These are phyloP conservation scores for Rotaria macrura DNA, from an alignment of 2,888 invertebrate species.

Conservation along the genomic window DNA sequence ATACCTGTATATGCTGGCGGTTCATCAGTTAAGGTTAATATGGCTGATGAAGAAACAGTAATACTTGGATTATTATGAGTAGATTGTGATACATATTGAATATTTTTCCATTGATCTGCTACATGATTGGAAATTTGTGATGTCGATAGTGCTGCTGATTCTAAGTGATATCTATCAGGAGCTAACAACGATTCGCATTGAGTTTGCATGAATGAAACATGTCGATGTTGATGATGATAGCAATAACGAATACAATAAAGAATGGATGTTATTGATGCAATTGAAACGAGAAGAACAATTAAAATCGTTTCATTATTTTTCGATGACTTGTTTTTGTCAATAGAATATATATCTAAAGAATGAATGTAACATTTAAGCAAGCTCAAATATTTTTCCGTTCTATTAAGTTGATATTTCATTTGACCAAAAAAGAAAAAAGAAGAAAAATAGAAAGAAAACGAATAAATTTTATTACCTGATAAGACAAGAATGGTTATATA, in stretches of 20 bases:
- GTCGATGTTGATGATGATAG: background rate
- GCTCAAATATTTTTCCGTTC: too few relatives aligned
- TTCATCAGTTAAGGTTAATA: background rate
- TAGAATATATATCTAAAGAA: too few relatives aligned
- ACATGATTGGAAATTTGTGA: background rate
- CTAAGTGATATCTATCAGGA: background rate
- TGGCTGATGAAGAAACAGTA: background rate
- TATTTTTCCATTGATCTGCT: background rate
- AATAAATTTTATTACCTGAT: background rate
- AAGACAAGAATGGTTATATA: background rate
- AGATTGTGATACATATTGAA: background rate
- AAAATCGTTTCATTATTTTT: background rate
- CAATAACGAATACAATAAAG: background rate
- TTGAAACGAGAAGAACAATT: background rate
- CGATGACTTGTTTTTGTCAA: too few relatives aligned
- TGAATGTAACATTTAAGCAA: too few relatives aligned
- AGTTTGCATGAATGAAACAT: background rate
- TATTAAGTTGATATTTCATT: too few relatives aligned
- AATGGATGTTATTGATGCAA: background rate
- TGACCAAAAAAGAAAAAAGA: too few relatives aligned
- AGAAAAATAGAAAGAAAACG: too few relatives aligned
- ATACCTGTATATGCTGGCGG: background rate
- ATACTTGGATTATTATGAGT: background rate
- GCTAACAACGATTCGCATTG: background rate
- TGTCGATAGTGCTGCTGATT: background rate